phyloP scores from a whole-genome alignment of 2,888 invertebrate species.

The Iselma pallidipennis region DNA sequence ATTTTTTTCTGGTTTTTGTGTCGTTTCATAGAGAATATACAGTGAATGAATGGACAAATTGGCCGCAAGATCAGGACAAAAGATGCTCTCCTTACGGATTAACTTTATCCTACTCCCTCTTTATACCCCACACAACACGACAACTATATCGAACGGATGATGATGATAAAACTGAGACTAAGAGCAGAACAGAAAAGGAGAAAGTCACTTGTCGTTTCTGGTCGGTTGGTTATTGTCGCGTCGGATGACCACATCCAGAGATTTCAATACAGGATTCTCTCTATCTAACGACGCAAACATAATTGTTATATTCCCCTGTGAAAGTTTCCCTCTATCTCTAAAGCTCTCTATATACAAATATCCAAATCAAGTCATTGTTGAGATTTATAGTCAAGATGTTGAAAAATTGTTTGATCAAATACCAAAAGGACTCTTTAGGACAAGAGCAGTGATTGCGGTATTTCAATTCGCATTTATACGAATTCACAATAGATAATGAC shows the following conservation, averaged over 20 bases:
- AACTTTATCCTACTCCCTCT: neutral
- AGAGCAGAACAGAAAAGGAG: neutral
- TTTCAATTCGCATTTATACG: conserved; percentile 51
- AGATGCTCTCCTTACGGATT: neutral
- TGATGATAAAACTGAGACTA: neutral
- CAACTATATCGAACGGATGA: too few species aligned
- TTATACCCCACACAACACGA: neutral
- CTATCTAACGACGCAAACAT: conserved; percentile 56
- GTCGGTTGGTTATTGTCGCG: conserved; percentile 38
- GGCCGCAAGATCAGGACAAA: neutral
- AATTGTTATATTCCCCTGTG: conserved; percentile 53
- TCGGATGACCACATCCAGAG: conserved; percentile 47
- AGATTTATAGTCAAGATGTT: conserved; percentile 23
- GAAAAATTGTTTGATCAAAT: conserved; percentile 46
- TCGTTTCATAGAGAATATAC: neutral
- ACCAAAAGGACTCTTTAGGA: conserved; percentile 21
- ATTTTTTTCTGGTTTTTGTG: neutral
- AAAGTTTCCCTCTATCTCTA: conserved; percentile 33
- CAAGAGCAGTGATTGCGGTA: conserved; percentile 54
- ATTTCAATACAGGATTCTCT: conserved; percentile 53
- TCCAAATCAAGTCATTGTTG: conserved; percentile 36
- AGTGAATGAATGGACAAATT: neutral
- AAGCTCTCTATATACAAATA: conserved; percentile 27
- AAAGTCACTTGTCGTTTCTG: conserved; percentile 28
- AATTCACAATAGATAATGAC: conserved; percentile 54